Percentiles rank a stretch among this genome's conserved stretches.
Evolutionary conservation across 2,888 invertebrate species (phyloP).

Genomic region (Cantharis rufa): DNA sequence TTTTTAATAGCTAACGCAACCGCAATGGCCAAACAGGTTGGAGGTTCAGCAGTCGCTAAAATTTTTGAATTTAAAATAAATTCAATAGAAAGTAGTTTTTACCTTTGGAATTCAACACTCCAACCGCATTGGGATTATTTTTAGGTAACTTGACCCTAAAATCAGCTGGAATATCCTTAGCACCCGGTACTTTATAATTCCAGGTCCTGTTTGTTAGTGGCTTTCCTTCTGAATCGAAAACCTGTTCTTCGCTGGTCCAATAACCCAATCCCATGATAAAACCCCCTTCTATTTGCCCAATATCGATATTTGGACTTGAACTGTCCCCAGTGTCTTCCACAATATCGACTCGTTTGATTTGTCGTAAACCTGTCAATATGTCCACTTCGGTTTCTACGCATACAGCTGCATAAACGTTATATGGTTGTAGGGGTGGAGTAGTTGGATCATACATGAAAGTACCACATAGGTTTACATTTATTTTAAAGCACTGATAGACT

Average conservation of each 20-base stretch:
- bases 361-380: conserved; percentile 58
- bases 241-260: neutral
- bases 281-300: conserved; percentile 10
- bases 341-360: conserved; percentile 69
- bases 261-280: neutral
- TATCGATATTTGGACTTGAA: conserved; percentile 30
- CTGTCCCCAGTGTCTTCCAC: conserved; percentile 64
- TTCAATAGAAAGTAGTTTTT: neutral
- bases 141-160: conserved; percentile 74
- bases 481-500: conserved; percentile 57
- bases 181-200: conserved; percentile 78
- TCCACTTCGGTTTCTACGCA: conserved; percentile 68
- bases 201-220: conserved; percentile 78
- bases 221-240: conserved; percentile 59
- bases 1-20: conserved; percentile 49
- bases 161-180: conserved; percentile 78
- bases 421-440: conserved; percentile 42
- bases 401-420: conserved; percentile 67
- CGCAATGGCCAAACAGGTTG: conserved; percentile 60
- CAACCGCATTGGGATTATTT: conserved; percentile 66
- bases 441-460: conserved; percentile 58
- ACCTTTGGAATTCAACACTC: conserved; percentile 78
- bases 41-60: conserved; percentile 69
- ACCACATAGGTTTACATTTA: conserved; percentile 65
- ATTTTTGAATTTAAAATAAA: conserved; percentile 10